These are phyloP conservation scores for Dyspetes luteomarginatus DNA, from an alignment of 2,888 invertebrate genomes.

Conservation along the genomic window DNA sequence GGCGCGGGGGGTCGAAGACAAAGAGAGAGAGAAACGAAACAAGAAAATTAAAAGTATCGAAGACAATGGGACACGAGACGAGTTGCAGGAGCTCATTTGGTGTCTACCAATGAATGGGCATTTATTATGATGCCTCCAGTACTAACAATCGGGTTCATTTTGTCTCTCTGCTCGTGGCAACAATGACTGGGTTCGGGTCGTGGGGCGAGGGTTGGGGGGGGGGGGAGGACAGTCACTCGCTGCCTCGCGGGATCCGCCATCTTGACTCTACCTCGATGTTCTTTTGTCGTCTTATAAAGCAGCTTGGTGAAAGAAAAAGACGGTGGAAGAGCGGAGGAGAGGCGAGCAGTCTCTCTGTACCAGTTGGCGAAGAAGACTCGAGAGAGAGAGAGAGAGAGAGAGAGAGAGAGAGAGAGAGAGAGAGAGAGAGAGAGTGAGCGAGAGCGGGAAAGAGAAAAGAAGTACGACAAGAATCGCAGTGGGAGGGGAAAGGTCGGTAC, in stretches of 20 bases:
- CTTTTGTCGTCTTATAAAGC: conserved; percentile 80
- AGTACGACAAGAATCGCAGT: not conserved
- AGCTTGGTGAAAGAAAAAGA: conserved; percentile 74
- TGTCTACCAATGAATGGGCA: conserved; percentile 81
- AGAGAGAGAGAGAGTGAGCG: conserved; percentile 27
- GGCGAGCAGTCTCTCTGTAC: conserved; percentile 44
- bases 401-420: conserved; percentile 26
- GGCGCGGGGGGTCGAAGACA: conserved; percentile 34
- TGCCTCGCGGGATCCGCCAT: conserved; percentile 79
- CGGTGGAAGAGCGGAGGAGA: conserved; percentile 69
- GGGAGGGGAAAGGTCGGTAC: conserved; percentile 25
- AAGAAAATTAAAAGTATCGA: conserved; percentile 82
- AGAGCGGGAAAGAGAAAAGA: conserved; percentile 34
- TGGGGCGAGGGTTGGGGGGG: too few species aligned
- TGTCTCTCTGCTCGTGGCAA: conserved; percentile 81
- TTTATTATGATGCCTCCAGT: conserved; percentile 82
- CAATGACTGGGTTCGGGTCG: conserved; percentile 77
- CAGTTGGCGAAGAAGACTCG: conserved; percentile 43
- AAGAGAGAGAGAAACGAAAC: conserved; percentile 72
- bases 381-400: conserved; percentile 28
- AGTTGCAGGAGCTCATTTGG: conserved; percentile 82
- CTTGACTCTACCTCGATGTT: conserved; percentile 81
- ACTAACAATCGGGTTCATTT: conserved; percentile 82
- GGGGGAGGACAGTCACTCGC: conserved; percentile 71
- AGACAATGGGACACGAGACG: conserved; percentile 79